phyloP scores from a whole-genome alignment of 2,113 vertebrate genomes.

The Laticauda laticaudata region DNA sequence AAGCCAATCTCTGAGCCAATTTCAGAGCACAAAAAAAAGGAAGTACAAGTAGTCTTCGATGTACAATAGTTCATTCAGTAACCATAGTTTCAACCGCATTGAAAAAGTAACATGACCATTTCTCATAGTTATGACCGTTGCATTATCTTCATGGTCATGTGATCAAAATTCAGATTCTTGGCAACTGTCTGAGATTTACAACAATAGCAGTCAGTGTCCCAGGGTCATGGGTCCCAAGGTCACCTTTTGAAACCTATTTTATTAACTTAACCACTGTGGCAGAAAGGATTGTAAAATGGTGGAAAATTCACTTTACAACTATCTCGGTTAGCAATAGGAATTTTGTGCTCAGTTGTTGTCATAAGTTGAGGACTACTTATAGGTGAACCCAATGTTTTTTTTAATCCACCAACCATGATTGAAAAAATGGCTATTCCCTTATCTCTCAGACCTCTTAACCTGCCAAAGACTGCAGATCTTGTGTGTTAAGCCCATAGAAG shows the following conservation, averaged over 20 bases:
- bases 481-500: background rate
- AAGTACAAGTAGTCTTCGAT: too few species aligned
- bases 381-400: background rate
- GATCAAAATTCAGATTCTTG: too few species aligned
- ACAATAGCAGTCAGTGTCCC: too few species aligned
- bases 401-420: background rate
- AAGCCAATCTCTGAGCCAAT: too few species aligned
- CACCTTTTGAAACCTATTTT: background rate
- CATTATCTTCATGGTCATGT: too few species aligned
- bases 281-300: background rate
- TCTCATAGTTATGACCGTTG: too few species aligned
- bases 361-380: background rate
- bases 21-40: too few species aligned
- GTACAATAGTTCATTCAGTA: too few species aligned
- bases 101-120: too few species aligned
- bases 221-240: too few species aligned
- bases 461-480: background rate
- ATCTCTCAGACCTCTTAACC: background rate
- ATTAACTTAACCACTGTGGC: background rate
- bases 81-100: too few species aligned
- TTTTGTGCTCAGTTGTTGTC: background rate
- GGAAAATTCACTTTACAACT: background rate
- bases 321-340: background rate
- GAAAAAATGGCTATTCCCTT: background rate
- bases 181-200: background rate